Conservation (phyloP, 2,113 vertebrate species). For the Nothobranchius furzeri region DNA sequence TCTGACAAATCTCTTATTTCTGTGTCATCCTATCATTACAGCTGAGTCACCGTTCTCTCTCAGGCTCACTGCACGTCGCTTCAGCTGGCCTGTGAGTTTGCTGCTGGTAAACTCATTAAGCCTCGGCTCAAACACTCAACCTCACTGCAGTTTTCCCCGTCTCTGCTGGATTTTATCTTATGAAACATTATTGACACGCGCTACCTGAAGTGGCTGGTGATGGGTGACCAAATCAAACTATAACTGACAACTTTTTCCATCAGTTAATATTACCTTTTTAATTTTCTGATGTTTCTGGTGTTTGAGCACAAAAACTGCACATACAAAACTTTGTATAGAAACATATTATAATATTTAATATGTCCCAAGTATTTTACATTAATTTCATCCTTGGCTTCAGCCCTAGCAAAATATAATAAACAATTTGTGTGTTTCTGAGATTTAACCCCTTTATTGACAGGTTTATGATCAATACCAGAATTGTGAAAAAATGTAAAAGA, state of each 20-base stretch:
- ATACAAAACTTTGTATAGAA: no score
- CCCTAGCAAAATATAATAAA: no score
- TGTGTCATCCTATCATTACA: constrained; percentile 9
- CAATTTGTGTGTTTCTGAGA: no score
- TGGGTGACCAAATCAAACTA: constrained; percentile 1
- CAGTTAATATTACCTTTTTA: no score
- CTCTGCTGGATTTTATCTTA: constrained; percentile 7
- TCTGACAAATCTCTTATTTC: neutral
- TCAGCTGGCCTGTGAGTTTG: constrained; percentile 19
- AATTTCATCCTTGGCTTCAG: no score
- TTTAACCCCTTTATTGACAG: no score
- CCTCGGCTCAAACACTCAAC: constrained; percentile 37
- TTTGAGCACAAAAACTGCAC: no score
- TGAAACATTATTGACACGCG: constrained; percentile 23
- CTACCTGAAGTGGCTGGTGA: constrained; percentile 15
- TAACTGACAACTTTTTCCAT: constrained; percentile 17
- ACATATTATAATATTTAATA: no score
- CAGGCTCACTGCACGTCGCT: constrained; percentile 1
- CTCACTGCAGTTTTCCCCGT: constrained; percentile 1
- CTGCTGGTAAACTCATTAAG: constrained; percentile 43
- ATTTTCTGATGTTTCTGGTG: no score
- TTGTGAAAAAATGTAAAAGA: no score
- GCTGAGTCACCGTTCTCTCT: constrained; percentile 41
- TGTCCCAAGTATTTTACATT: no score
- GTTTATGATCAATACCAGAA: no score